These are phyloP conservation scores for Virgularia gustaviana DNA, from an alignment of 92 coral and sea anemone genomes.

Conservation along the genomic window DNA sequence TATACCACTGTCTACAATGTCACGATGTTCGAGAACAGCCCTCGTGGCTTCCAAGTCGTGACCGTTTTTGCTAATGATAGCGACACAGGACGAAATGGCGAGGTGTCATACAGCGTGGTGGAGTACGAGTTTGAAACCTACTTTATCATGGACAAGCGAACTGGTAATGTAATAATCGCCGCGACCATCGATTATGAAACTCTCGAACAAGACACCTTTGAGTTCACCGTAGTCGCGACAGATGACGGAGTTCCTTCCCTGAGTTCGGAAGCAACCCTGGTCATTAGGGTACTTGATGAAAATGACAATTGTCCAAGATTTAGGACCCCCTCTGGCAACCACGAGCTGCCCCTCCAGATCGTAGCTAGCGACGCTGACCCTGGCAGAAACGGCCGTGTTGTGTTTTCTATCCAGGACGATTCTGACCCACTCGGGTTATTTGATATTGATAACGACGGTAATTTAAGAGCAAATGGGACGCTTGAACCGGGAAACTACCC, in stretches of 20 bases:
- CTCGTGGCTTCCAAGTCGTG: slow-evolving; percentile 39
- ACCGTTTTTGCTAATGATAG: slow-evolving; percentile 62
- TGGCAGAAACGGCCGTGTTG: slow-evolving; percentile 58
- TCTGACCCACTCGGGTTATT: slow-evolving; percentile 16
- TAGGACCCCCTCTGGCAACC: slow-evolving; percentile 15
- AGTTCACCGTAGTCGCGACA: slow-evolving; percentile 48
- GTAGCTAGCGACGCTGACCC: slow-evolving; percentile 57
- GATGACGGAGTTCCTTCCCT: slow-evolving; percentile 59
- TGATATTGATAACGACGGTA: slow-evolving; percentile 43
- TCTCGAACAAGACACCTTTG: slow-evolving; percentile 8
- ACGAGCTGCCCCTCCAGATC: slow-evolving; percentile 37
- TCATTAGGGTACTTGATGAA: slow-evolving; percentile 41
- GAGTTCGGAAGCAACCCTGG: slow-evolving; percentile 24
- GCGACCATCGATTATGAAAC: slow-evolving; percentile 53
- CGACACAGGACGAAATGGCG: slow-evolving; percentile 64
- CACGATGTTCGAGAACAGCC: slow-evolving; percentile 53
- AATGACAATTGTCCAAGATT: slow-evolving; percentile 70
- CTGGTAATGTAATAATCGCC: slow-evolving; percentile 51
- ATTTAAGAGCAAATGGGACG: slow-evolving; percentile 4
- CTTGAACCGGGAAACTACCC: slow-evolving; percentile 33
- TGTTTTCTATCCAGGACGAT: slow-evolving; percentile 22
- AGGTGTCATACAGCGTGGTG: slow-evolving; percentile 38
- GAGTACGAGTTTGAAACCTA: slow-evolving; percentile 9
- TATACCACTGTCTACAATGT: slow-evolving; percentile 43
- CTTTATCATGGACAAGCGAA: slow-evolving; percentile 52